phyloP scores from a whole-genome alignment of 2,888 invertebrate genomes.

The Pyrgus malvae region DNA sequence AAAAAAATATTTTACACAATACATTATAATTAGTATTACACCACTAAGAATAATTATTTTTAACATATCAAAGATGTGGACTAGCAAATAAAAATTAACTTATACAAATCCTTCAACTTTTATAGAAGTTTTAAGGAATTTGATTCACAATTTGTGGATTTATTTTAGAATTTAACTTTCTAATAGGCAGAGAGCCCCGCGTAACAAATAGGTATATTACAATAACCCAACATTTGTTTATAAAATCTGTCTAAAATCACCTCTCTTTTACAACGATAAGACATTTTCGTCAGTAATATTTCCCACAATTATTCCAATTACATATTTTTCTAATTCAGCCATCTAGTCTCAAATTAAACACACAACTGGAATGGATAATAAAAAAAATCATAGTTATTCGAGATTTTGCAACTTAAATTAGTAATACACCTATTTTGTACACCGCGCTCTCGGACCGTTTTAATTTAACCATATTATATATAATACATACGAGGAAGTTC shows the following conservation, averaged over 20 bases:
- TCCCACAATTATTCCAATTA: too few species aligned
- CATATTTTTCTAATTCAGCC: too few species aligned
- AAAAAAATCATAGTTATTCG: too few species aligned
- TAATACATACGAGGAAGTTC: neutral
- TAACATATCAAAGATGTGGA: constrained; percentile 77
- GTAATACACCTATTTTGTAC: constrained; percentile 19
- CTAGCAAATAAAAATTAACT: constrained; percentile 79
- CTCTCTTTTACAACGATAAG: too few species aligned
- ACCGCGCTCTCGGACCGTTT: constrained; percentile 3
- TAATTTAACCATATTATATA: neutral
- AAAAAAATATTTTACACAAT: constrained; percentile 81
- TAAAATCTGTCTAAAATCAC: too few species aligned
- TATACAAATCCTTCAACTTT: constrained; percentile 54
- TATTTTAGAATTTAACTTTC: constrained; percentile 1
- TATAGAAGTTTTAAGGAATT: constrained; percentile 31
- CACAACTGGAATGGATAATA: too few species aligned
- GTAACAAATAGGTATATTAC: constrained; percentile 12
- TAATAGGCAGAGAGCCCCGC: constrained; percentile 19
- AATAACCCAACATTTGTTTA: neutral
- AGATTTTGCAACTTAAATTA: neutral
- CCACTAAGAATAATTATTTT: constrained; percentile 77
- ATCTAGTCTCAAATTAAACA: too few species aligned
- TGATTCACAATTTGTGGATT: constrained; percentile 26
- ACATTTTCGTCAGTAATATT: too few species aligned
- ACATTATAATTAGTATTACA: constrained; percentile 81